Evolutionary conservation across 2,113 vertebrate species (phyloP).

Genomic region (Caretta caretta): DNA sequence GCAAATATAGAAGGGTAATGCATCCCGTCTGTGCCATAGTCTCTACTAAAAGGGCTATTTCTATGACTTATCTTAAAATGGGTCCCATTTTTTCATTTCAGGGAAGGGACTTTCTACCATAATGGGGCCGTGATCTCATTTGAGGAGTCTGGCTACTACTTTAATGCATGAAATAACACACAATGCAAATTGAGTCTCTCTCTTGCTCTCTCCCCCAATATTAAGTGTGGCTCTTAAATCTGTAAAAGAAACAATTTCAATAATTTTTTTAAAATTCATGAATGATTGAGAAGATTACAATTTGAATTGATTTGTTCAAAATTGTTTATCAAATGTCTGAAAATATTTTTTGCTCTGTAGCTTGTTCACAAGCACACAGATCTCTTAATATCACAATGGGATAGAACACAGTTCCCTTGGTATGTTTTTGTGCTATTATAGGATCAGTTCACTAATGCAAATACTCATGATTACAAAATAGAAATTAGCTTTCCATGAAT

Average conservation of each 20-base stretch:
- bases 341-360: background rate
- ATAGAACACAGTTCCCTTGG: background rate
- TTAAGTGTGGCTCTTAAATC: background rate
- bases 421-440: background rate
- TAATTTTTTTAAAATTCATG: background rate
- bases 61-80: background rate
- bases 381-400: background rate
- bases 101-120: background rate
- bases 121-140: background rate
- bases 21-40: background rate
- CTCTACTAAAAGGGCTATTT: background rate
- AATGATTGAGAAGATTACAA: background rate
- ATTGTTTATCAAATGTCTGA: background rate
- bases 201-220: background rate
- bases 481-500: background rate
- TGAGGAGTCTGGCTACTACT: background rate
- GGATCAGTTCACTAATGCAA: background rate
- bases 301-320: background rate
- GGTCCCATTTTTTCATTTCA: background rate
- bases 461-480: background rate
- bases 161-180: background rate
- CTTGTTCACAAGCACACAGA: background rate
- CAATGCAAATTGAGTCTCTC: background rate
- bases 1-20: background rate
- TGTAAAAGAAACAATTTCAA: background rate